phyloP scores from a whole-genome alignment of 2,888 invertebrate genomes.

The Troides aeacus region DNA sequence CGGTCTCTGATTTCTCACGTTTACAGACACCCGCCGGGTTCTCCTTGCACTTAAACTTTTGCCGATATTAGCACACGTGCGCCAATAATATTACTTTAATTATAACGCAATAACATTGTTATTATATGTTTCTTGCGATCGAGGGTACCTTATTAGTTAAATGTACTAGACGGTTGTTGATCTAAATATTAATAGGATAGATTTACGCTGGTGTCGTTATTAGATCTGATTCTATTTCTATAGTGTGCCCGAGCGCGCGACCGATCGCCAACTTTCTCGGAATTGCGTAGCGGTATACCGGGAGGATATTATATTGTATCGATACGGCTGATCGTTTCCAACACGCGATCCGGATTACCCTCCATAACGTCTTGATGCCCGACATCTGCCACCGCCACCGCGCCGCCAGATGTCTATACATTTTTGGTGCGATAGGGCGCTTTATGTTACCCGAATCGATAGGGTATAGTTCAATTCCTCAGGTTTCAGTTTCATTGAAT shows the following conservation, averaged over 20 bases:
- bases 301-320: constrained; percentile 34
- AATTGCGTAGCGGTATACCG: constrained; percentile 31
- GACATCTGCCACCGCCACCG: constrained; percentile 52
- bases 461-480: constrained; percentile 30
- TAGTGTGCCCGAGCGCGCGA: constrained; percentile 42
- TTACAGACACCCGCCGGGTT: too few relatives aligned
- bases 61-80: too few relatives aligned
- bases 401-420: constrained; percentile 58
- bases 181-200: constrained; percentile 32
- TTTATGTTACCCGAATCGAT: constrained; percentile 50
- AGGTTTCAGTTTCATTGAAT: background rate
- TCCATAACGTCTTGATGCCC: constrained; percentile 72
- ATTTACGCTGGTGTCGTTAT: constrained; percentile 40
- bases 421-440: constrained; percentile 55
- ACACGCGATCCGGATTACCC: constrained; percentile 67
- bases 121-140: background rate
- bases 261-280: constrained; percentile 43
- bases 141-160: constrained; percentile 2
- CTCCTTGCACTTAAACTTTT: too few relatives aligned
- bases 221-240: constrained; percentile 49
- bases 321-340: constrained; percentile 55
- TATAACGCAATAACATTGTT: background rate
- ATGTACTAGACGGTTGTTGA: constrained; percentile 29
- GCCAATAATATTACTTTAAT: background rate
- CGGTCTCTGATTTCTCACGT: too few relatives aligned